phyloP scores from a whole-genome alignment of 2,113 vertebrate species.

The Bagarius yarrelli region DNA sequence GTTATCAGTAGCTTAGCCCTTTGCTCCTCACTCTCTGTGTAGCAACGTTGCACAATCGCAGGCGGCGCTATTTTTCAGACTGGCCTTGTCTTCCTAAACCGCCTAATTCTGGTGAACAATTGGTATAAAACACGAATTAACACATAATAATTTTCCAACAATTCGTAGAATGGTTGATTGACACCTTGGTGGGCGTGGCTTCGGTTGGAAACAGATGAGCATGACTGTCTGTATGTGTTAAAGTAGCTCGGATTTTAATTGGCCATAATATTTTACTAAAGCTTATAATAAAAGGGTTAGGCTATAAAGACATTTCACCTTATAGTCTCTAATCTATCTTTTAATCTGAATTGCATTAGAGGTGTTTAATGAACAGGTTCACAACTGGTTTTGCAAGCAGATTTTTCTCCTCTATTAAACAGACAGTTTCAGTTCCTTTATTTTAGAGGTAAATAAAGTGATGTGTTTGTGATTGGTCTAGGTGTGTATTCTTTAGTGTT shows the following conservation, averaged over 20 bases:
- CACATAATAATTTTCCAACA: slow-evolving; percentile 15
- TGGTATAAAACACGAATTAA: slow-evolving; percentile 6
- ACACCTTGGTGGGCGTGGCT: neutral
- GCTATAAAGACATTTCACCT: neutral
- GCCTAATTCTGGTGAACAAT: slow-evolving; percentile 30
- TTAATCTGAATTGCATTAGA: neutral
- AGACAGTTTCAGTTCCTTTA: neutral
- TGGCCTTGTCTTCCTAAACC: slow-evolving; percentile 39
- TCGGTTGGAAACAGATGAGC: neutral
- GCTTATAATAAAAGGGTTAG: neutral
- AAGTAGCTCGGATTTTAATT: neutral
- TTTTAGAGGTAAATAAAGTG: neutral
- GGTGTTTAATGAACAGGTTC: slow-evolving; percentile 16
- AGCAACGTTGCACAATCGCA: slow-evolving; percentile 48
- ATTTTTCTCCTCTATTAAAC: neutral
- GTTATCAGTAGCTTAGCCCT: slow-evolving; percentile 43
- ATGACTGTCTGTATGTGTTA: neutral
- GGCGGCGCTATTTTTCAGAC: slow-evolving; percentile 39
- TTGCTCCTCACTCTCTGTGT: slow-evolving; percentile 22
- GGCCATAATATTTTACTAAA: neutral
- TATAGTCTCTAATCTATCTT: neutral
- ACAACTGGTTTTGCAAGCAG: slow-evolving; percentile 26
- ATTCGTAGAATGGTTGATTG: neutral
- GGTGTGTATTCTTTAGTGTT: neutral
- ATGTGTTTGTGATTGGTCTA: neutral